These are phyloP conservation scores for Drosophila fuyamai DNA, from an alignment of 1,140 invertebrate species.

Conservation along the genomic window DNA sequence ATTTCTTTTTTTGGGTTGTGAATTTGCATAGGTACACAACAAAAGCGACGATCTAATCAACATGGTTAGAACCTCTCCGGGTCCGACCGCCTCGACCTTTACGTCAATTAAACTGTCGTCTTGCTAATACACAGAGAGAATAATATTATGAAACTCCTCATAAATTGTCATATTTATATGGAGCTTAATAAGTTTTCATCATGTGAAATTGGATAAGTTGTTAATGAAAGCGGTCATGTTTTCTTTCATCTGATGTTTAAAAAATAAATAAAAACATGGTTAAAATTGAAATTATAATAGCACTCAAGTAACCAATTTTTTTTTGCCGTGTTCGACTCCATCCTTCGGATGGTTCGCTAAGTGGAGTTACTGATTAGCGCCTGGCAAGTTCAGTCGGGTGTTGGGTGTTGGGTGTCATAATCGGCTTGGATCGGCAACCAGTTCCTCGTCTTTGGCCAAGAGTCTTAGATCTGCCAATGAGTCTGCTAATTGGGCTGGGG, in stretches of 20 bases:
- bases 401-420: slow-evolving; percentile 33
- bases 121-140: neutral
- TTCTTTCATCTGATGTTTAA: too few relatives aligned
- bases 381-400: slow-evolving; percentile 40
- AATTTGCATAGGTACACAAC: slow-evolving; percentile 48
- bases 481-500: slow-evolving; percentile 31
- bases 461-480: slow-evolving; percentile 20
- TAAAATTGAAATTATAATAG: too few relatives aligned
- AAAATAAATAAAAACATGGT: too few relatives aligned
- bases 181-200: too few relatives aligned
- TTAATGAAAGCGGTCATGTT: too few relatives aligned
- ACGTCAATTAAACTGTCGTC: slow-evolving; percentile 35
- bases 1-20: neutral
- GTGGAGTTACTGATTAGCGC: slow-evolving; percentile 37
- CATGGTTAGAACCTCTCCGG: slow-evolving; percentile 40
- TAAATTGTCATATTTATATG: too few relatives aligned
- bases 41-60: slow-evolving; percentile 34
- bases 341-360: slow-evolving; percentile 11
- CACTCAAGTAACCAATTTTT: neutral
- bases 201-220: too few relatives aligned
- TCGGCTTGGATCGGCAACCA: slow-evolving; percentile 29
- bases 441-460: slow-evolving; percentile 16
- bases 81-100: slow-evolving; percentile 11
- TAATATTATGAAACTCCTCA: neutral
- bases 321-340: neutral